phyloP scores from a whole-genome alignment of 2,888 invertebrate species.

The Caenorhabditis sp. region DNA sequence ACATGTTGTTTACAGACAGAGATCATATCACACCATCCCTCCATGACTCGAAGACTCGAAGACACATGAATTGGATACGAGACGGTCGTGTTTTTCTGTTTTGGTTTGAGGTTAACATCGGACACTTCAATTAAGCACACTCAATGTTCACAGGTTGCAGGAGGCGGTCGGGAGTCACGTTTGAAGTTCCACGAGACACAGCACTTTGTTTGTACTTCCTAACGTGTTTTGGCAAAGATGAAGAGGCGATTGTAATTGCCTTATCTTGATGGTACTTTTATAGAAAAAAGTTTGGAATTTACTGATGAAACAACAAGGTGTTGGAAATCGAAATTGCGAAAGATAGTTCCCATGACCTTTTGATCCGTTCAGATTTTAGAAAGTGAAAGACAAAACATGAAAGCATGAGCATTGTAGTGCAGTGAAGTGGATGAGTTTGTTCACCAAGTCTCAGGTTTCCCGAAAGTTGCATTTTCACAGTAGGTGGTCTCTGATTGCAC shows the following conservation, averaged over 20 bases:
- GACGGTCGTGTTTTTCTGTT: not conserved
- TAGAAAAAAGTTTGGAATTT: no score
- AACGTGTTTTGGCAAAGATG: conserved; percentile 6
- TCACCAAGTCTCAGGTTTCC: conserved; percentile 36
- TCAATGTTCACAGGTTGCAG: conserved; percentile 41
- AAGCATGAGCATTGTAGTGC: no score
- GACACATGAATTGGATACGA: no score
- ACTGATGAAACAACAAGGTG: no score
- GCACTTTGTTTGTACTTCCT: conserved; percentile 46
- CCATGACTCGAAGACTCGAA: no score
- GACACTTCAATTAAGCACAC: conserved; percentile 53
- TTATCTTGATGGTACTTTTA: conserved; percentile 25
- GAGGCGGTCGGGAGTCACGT: conserved; percentile 41
- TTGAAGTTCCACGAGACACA: conserved; percentile 41
- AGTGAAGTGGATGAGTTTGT: no score
- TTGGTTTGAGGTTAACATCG: not conserved
- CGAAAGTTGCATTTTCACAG: conserved; percentile 22
- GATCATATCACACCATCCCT: no score
- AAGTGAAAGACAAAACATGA: no score
- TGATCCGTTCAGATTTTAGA: no score
- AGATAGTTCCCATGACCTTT: not conserved
- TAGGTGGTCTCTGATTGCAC: conserved; percentile 55
- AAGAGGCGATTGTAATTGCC: no score
- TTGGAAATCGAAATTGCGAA: no score
- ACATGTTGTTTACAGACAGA: not conserved